A percentile compares a stretch with the other conserved stretches of the same genome.
These are phyloP conservation scores for Sphaerophoria rueppellii DNA, from an alignment of 2,888 invertebrate genomes.

Conservation along the genomic window DNA sequence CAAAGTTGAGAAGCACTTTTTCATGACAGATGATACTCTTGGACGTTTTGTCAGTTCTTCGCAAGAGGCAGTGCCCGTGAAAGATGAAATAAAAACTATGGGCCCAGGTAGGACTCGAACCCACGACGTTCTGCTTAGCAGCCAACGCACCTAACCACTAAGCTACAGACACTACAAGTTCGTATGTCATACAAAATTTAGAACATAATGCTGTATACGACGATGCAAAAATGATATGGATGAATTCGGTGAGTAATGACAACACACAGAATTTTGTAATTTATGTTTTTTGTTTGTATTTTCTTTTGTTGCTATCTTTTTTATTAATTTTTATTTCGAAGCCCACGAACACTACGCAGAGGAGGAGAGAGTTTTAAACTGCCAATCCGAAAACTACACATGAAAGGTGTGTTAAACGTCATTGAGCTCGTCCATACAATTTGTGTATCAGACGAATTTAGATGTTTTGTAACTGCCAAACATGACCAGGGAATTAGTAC, in stretches of 20 bases:
- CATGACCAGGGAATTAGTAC: constrained; percentile 5
- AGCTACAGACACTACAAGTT: too few species aligned
- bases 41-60: too few species aligned
- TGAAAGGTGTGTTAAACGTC: constrained; percentile 42
- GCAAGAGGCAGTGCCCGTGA: too few species aligned
- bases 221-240: constrained; percentile 88
- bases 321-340: constrained; percentile 26
- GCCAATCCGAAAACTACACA: constrained; percentile 14
- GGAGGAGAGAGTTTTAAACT: background rate
- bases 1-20: too few species aligned
- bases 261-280: too few species aligned
- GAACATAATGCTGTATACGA: constrained; percentile 88
- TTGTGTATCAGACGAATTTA: constrained; percentile 33
- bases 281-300: constrained; percentile 21
- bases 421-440: constrained; percentile 13
- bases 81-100: too few species aligned
- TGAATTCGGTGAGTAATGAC: constrained; percentile 85
- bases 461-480: constrained; percentile 24
- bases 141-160: too few species aligned
- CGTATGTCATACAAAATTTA: constrained; percentile 85
- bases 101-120: too few species aligned
- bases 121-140: too few species aligned
- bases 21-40: too few species aligned
- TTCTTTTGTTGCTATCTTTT: constrained; percentile 2
- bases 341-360: background rate